Percentiles rank a stretch among this genome's conserved stretches.
These are phyloP conservation scores for Coecobrya sp. DNA, from an alignment of 2,888 invertebrate genomes.

Conservation along the genomic window DNA sequence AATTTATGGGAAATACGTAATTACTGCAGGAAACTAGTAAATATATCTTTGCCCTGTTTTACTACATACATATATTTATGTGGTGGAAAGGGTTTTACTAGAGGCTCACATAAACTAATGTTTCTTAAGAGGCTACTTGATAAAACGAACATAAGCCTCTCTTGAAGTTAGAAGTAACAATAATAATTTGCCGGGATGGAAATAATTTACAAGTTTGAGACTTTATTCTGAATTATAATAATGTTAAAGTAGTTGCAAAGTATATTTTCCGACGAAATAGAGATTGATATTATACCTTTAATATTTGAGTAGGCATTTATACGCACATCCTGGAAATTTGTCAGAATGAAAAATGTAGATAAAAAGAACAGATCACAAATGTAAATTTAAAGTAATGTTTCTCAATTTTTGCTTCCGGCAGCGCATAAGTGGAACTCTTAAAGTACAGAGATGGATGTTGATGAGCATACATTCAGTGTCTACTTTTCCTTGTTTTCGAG, in stretches of 20 bases:
- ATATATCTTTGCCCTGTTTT: neutral
- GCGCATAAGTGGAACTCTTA: neutral
- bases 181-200: too few species aligned
- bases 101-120: neutral
- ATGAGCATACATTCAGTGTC: neutral
- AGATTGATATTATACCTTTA: too few species aligned
- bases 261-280: too few species aligned
- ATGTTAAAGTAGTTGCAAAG: too few species aligned
- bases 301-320: too few species aligned
- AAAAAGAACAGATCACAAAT: too few species aligned
- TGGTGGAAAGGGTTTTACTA: too few species aligned
- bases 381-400: too few species aligned
- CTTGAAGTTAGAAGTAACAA: too few species aligned
- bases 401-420: neutral
- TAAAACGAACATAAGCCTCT: neutral
- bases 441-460: neutral
- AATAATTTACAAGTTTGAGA: neutral
- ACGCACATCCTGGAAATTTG: too few species aligned
- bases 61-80: too few species aligned
- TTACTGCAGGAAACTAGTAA: neutral
- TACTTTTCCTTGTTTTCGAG: neutral
- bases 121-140: neutral
- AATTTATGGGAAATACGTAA: constrained; percentile 37
- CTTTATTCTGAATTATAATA: neutral
- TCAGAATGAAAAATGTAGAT: too few species aligned